A percentile compares a stretch with the other conserved stretches of the same genome.
Conservation (phyloP, 2,113 vertebrate genomes). For the Amphiprion ocellaris region DNA sequence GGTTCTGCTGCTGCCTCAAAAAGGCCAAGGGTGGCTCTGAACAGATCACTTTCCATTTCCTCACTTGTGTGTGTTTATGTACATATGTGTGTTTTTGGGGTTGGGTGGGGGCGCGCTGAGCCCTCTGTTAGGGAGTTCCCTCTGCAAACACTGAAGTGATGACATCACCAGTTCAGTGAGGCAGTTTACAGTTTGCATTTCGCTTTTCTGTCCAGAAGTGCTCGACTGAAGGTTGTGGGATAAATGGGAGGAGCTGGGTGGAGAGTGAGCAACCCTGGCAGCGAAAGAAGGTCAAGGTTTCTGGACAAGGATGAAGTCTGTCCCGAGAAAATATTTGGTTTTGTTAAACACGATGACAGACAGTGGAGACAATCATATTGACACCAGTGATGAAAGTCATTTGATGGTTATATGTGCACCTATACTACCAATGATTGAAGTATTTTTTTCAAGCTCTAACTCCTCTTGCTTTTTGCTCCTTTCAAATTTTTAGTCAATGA, state of each 20-base stretch:
- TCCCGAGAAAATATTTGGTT: slow-evolving; percentile 33
- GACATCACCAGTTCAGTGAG: slow-evolving; percentile 77
- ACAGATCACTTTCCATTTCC: slow-evolving; percentile 80
- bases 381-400: slow-evolving; percentile 1
- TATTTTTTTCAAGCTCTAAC: neutral
- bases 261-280: slow-evolving; percentile 47
- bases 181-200: slow-evolving; percentile 70
- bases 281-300: slow-evolving; percentile 31
- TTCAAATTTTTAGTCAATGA: too few relatives aligned
- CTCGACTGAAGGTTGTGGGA: slow-evolving; percentile 46
- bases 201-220: slow-evolving; percentile 61
- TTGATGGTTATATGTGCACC: neutral
- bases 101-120: slow-evolving; percentile 64
- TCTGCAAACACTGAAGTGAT: slow-evolving; percentile 75
- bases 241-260: slow-evolving; percentile 56
- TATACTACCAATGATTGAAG: neutral
- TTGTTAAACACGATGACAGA: slow-evolving; percentile 8
- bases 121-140: slow-evolving; percentile 81
- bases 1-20: slow-evolving; percentile 63
- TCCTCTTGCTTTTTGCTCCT: too few relatives aligned
- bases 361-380: slow-evolving; percentile 4
- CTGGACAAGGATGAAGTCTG: slow-evolving; percentile 28
- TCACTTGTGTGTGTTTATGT: slow-evolving; percentile 54
- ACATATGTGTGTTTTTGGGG: slow-evolving; percentile 39
- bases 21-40: slow-evolving; percentile 74